Percentiles rank a stretch among this genome's conserved stretches.
phyloP scores from a whole-genome alignment of 2,113 vertebrate genomes.

The Neodon shergylaensis region DNA sequence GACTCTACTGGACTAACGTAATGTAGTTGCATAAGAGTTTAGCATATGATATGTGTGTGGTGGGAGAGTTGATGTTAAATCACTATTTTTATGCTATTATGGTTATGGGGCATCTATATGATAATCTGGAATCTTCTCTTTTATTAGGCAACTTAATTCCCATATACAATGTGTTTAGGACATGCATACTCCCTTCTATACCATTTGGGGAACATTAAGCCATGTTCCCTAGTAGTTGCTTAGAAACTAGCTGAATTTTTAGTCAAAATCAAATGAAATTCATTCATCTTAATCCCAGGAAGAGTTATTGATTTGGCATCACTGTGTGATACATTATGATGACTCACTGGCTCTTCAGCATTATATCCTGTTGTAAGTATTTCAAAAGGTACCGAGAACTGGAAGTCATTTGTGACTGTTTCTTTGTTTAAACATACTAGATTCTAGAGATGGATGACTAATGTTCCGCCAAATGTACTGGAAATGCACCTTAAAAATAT shows the following conservation, averaged over 20 bases:
- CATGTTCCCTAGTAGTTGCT: constrained; percentile 39
- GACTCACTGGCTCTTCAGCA: constrained; percentile 55
- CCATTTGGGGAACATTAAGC: constrained; percentile 38
- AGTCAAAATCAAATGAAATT: constrained; percentile 52
- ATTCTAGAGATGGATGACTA: constrained; percentile 62
- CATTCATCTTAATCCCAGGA: constrained; percentile 60
- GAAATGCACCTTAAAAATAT: constrained; percentile 60
- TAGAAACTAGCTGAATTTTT: constrained; percentile 61
- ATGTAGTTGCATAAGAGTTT: constrained; percentile 23
- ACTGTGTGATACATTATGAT: constrained; percentile 21
- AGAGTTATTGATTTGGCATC: constrained; percentile 65
- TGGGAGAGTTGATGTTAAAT: neutral
- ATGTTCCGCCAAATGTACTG: constrained; percentile 56
- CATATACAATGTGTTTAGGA: neutral
- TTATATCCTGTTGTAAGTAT: constrained; percentile 55
- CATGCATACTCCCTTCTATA: constrained; percentile 17
- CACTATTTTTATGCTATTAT: constrained; percentile 37
- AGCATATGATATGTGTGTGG: neutral
- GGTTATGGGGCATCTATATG: neutral
- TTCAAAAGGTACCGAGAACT: constrained; percentile 47
- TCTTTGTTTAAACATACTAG: constrained; percentile 69
- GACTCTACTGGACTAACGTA: constrained; percentile 37
- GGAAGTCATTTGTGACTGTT: constrained; percentile 58
- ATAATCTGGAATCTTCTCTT: constrained; percentile 27
- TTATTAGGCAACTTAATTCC: constrained; percentile 41